These are phyloP conservation scores for Eurypyga helias DNA, from an alignment of 2,113 vertebrate species.

Conservation along the genomic window DNA sequence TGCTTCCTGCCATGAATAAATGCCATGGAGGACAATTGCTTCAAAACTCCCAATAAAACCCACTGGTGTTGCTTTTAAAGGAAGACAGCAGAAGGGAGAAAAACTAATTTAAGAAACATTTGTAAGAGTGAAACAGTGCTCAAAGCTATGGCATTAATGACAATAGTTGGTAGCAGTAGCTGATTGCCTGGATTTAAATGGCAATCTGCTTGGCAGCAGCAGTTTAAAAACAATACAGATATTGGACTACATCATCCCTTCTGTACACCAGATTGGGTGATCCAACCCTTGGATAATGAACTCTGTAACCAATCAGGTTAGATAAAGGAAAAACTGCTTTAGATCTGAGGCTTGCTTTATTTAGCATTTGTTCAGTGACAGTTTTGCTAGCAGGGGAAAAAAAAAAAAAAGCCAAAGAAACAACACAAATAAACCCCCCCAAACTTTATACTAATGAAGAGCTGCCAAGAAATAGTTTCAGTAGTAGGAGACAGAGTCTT, in stretches of 20 bases:
- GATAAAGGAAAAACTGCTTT: not conserved
- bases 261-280: not conserved
- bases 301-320: not conserved
- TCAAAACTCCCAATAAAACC: not conserved
- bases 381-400: not conserved
- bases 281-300: not conserved
- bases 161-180: not conserved
- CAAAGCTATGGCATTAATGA: slow-evolving; percentile 6
- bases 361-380: not conserved
- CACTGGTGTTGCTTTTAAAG: not conserved
- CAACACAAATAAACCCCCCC: no score
- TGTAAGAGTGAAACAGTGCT: slow-evolving; percentile 5
- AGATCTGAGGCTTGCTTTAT: not conserved
- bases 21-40: not conserved
- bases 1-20: slow-evolving; percentile 23
- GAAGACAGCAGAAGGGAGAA: not conserved
- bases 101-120: slow-evolving; percentile 36
- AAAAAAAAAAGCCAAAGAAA: fast-evolving
- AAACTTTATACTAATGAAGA: not conserved
- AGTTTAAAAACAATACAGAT: not conserved
- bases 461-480: not conserved
- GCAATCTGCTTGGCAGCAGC: not conserved
- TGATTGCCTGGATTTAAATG: not conserved
- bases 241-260: not conserved
- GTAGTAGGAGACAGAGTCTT: not conserved